phyloP scores from a whole-genome alignment of 1,140 invertebrate species.

The Brachionus rubens region DNA sequence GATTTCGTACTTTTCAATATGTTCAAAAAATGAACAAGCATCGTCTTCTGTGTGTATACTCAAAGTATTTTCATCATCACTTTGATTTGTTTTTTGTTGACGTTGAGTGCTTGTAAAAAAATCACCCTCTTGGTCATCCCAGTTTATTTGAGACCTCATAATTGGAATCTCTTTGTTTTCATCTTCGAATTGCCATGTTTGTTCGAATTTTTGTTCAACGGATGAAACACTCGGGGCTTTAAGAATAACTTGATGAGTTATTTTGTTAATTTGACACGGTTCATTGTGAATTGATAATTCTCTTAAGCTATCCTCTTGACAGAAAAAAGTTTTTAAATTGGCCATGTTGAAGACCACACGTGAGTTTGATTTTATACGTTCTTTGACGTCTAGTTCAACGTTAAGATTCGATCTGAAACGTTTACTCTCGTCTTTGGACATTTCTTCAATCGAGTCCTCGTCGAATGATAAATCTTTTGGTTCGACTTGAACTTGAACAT shows the following conservation, averaged over 20 bases:
- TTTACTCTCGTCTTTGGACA: not conserved
- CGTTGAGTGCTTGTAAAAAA: constrained; percentile 6
- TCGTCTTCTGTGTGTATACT: constrained; percentile 12
- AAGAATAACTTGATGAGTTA: not conserved
- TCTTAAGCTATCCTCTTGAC: too few relatives aligned
- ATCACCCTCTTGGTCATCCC: not conserved
- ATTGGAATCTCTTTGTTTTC: not conserved
- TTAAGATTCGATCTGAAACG: too few relatives aligned
- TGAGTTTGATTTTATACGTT: not conserved
- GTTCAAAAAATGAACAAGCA: constrained; percentile 15
- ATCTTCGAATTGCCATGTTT: not conserved
- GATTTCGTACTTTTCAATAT: constrained; percentile 10
- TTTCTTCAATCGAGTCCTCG: constrained; percentile 29
- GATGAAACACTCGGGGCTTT: not conserved
- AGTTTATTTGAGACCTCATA: not conserved
- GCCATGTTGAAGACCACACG: not conserved
- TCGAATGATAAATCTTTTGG: constrained; percentile 11
- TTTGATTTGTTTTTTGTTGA: too few relatives aligned
- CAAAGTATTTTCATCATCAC: not conserved
- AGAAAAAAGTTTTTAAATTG: not conserved
- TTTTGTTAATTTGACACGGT: constrained; percentile 6
- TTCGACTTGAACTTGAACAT: not conserved
- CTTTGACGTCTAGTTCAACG: not conserved
- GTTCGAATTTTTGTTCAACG: constrained; percentile 13
- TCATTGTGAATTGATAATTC: not conserved